These are phyloP conservation scores for Diaperis boleti DNA, from an alignment of 2,888 invertebrate genomes.

Conservation along the genomic window DNA sequence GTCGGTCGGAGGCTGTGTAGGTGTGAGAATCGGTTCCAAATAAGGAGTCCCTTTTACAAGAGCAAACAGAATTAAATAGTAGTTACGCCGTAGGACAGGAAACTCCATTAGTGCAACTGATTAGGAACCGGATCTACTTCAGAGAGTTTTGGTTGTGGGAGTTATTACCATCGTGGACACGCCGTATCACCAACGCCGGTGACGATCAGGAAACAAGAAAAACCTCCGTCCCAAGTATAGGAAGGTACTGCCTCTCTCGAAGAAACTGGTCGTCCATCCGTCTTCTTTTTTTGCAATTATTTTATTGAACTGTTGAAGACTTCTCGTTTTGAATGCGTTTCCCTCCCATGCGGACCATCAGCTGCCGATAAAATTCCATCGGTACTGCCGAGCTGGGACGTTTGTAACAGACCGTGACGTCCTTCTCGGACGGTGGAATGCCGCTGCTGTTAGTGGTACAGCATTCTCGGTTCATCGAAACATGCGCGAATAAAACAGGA, in stretches of 20 bases:
- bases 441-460: slow-evolving; percentile 33
- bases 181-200: no score
- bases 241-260: not conserved
- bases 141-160: not conserved
- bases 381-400: slow-evolving; percentile 15
- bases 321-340: slow-evolving; percentile 2
- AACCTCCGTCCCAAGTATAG: not conserved
- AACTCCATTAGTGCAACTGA: not conserved
- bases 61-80: not conserved
- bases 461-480: slow-evolving; percentile 37
- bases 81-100: not conserved
- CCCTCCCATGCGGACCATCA: slow-evolving; percentile 8
- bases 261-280: not conserved
- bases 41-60: no score
- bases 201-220: not conserved
- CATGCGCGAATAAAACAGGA: slow-evolving; percentile 34
- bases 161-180: not conserved
- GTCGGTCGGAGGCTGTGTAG: no score
- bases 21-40: no score
- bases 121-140: not conserved
- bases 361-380: slow-evolving; percentile 29
- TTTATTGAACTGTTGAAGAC: not conserved
- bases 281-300: not conserved
- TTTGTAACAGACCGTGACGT: slow-evolving; percentile 32
- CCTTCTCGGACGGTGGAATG: slow-evolving; percentile 21